Conservation (phyloP, 2,113 vertebrate species). For the Campylomormyrus tamandua region DNA sequence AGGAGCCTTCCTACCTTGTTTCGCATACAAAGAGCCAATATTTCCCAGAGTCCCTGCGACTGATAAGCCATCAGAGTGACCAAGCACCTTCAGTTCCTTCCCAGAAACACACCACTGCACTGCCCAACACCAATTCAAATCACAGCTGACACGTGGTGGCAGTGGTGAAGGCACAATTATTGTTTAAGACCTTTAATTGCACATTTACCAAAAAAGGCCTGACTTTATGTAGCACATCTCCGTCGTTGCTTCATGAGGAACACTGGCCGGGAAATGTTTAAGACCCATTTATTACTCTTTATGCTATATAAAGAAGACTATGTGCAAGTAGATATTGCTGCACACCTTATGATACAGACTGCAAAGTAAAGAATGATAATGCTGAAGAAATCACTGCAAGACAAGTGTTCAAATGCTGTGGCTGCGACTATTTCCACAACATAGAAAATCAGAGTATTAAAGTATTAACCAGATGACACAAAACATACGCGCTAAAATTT, state of each 20-base stretch:
- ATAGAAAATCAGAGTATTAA: slow-evolving; percentile 5
- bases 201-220: neutral
- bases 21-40: neutral
- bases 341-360: slow-evolving; percentile 32
- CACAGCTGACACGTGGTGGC: slow-evolving; percentile 24
- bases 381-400: slow-evolving; percentile 26
- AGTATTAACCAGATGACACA: neutral
- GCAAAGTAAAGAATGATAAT: slow-evolving; percentile 34
- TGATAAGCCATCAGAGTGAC: slow-evolving; percentile 37
- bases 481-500: neutral
- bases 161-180: slow-evolving; percentile 40
- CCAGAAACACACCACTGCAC: slow-evolving; percentile 46
- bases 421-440: slow-evolving; percentile 36
- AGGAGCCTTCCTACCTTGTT: slow-evolving; percentile 20
- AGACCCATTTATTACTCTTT: neutral
- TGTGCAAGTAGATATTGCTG: neutral
- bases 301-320: neutral
- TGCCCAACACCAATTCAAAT: slow-evolving; percentile 53
- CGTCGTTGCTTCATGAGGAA: neutral
- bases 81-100: slow-evolving; percentile 48
- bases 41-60: slow-evolving; percentile 18
- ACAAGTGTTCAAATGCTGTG: slow-evolving; percentile 26
- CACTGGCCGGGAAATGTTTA: neutral
- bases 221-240: neutral
- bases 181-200: slow-evolving; percentile 40